Percentiles rank a stretch among this genome's conserved stretches.
Evolutionary conservation across 2,113 vertebrate genomes (phyloP).

Genomic region (Scalopus aquaticus): DNA sequence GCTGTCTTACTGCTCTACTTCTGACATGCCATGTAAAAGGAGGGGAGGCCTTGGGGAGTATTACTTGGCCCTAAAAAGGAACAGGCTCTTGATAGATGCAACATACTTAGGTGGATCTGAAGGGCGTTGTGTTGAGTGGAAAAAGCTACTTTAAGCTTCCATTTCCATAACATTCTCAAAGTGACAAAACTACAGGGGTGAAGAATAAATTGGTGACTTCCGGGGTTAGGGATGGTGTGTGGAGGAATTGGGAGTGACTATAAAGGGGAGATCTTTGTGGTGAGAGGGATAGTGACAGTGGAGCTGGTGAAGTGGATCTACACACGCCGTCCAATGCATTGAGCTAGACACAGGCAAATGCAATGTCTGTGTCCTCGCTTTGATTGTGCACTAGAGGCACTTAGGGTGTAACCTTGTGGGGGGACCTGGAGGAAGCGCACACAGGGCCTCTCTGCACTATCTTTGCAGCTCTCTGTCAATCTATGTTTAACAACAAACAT

Average conservation of each 20-base stretch:
- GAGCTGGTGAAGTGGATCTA: accelerated
- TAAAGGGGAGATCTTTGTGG: not conserved
- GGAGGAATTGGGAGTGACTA: not conserved
- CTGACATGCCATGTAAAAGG: accelerated
- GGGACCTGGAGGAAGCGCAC: not conserved
- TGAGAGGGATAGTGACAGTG: not conserved
- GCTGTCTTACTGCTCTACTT: not conserved
- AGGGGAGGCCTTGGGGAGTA: not conserved
- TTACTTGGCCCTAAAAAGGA: not conserved
- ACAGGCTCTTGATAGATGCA: accelerated
- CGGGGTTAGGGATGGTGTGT: not conserved
- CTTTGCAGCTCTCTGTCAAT: not conserved
- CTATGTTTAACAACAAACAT: not conserved
- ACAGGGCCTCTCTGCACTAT: not conserved
- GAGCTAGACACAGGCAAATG: accelerated
- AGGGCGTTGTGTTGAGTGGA: not conserved
- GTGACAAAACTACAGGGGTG: not conserved
- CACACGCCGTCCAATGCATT: accelerated
- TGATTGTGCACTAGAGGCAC: not conserved
- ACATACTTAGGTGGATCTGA: not conserved
- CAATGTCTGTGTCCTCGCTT: not conserved
- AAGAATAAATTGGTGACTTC: not conserved
- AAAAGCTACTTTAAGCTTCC: not conserved
- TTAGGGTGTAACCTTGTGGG: not conserved
- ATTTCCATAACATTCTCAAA: not conserved